Base-by-base conservation (phyloP, 2,888 invertebrate species). In the Drosophila kanekoi region DNA sequence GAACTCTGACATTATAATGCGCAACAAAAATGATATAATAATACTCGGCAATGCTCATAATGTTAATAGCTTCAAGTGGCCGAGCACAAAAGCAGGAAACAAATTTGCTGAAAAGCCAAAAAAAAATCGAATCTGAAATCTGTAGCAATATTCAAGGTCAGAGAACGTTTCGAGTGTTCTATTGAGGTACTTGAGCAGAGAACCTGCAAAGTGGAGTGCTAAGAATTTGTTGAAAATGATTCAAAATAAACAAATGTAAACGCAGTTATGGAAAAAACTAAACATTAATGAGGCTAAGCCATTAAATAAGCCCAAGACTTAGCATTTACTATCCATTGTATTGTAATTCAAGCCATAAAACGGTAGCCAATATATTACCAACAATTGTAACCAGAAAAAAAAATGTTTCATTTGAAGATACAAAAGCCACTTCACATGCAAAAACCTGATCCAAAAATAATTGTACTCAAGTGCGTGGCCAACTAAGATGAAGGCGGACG, bases 401-500 rank as follows among this genome's bases (percentile, higher is more conserved):
- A 64, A 62, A 62, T 38, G 47, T 56, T 47, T 41, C 14, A 37
- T 18, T 41, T 37, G 18, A 44, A 58, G 62, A 47, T 44, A 33
- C 66, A 38, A 51, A 44, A 56, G 53, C 40, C 73, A 79, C 85
- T 85, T 76, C 47, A 79, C 44, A 40, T 57, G 54, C 62, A 60
- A 81, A 87, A 75, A 83, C 72, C 81, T 74, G 76, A 76, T 77
- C 75, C 67, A 74, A 79, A 77, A 83, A 77, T 74, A 77, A 71
- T 75, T 79, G 69, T 64, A 41, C 60, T 77, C 53, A 67, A 79
- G 81, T 79, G 78, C 68, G 61, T 73, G 37, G 63, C 62, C 62
- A 61, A 66, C 56, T 51, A 56, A 64, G 69, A 51, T 56, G 85
- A 62, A 79, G 82, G 82, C 82, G 85, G 66, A 76, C 71, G 53